Base-by-base conservation (phyloP, 2,113 vertebrate genomes). In the Malurus melanocephalus region DNA sequence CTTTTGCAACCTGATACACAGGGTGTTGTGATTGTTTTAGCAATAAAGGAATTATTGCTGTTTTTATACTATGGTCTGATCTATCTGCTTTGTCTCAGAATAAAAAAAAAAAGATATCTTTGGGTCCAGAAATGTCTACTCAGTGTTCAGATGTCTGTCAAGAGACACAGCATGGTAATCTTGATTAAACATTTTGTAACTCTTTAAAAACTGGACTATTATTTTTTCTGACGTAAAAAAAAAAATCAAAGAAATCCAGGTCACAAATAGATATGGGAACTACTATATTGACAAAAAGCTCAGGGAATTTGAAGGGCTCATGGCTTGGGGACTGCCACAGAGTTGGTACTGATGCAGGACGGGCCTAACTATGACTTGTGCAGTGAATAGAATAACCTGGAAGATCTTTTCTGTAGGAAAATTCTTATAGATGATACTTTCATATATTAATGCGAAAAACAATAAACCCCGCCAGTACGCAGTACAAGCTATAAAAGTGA, bases 391-490 rank as follows among this genome's bases (percentile, higher is more conserved):
- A 84, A 55, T 6, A 48, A 79, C 6, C 24, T 66, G 22, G 15
- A 61, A 53, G 46, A 68, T 8, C 32, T 79, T 57, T 53, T 30
- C 30, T 43, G 15, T n/a, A 67, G 51, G 2, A 5, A 64, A 55
- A 48, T 64, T 61, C 4, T 53, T 77, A 19, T 80, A 55, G 52
- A 13, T n/a, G 17, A 48, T 9, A 23, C 4, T 74, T 80, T 35
- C 10, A 24, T 7, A 27, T 21, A 22, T 30, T 60, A 64, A 52
- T 28, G 9, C 62, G 20, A 76, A 76, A 79, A 81, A 71, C 22
- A 1, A 43, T 22, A 4, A 35, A 66, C 2, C 7, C 22, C 0
- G 1, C 7, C 22, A 43, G 9, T 32, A 35, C 55, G 26, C 8
- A 46, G 32, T 30, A 20, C 12, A 51, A 12, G 40, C 64, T 68